phyloP scores from a whole-genome alignment of 2,888 invertebrate genomes.

The Apodemia mormo region DNA sequence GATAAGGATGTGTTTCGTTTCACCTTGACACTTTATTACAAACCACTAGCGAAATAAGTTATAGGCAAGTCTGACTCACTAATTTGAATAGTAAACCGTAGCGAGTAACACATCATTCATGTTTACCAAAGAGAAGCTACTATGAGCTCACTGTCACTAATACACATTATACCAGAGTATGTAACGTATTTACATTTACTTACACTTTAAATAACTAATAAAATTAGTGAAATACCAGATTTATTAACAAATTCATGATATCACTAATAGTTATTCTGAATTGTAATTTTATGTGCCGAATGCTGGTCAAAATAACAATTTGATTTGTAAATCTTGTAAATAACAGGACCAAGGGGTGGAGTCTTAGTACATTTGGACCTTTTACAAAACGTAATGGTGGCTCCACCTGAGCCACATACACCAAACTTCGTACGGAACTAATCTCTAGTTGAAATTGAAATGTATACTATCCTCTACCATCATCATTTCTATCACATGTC shows the following conservation, averaged over 20 bases:
- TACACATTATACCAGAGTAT: not conserved
- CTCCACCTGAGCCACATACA: no score
- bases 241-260: not conserved
- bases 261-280: not conserved
- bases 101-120: not conserved
- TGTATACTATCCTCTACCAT: no score
- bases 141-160: not conserved
- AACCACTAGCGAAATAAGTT: constrained; percentile 47
- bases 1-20: constrained; percentile 41
- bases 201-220: not conserved
- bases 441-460: no score
- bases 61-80: constrained; percentile 52
- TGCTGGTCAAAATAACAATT: not conserved
- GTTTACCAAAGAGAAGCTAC: constrained; percentile 9
- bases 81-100: constrained; percentile 39
- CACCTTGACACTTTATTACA: constrained; percentile 63
- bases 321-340: not conserved
- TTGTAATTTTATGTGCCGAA: not conserved
- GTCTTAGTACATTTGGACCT: no score
- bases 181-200: no score
- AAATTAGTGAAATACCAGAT: not conserved
- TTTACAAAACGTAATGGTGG: no score
- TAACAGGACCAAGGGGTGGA: not conserved
- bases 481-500: no score
- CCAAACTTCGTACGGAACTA: no score